These are phyloP conservation scores for Drosophila ironensis DNA, from an alignment of 1,140 invertebrate genomes.

Conservation along the genomic window DNA sequence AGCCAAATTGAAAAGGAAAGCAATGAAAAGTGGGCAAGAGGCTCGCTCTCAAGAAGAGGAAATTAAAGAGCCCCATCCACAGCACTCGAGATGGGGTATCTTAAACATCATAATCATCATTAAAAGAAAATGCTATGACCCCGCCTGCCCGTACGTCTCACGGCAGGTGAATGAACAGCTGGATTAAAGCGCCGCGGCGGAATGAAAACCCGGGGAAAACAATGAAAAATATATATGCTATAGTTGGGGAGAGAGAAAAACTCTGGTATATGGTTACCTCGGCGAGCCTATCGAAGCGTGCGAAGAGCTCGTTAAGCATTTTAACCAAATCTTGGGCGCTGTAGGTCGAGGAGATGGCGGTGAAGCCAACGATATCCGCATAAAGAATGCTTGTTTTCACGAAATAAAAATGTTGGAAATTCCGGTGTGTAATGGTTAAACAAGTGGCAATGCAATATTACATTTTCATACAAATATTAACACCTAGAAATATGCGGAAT, in stretches of 20 bases:
- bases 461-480: constrained; percentile 23
- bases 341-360: constrained; percentile 96
- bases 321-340: constrained; percentile 96
- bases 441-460: neutral
- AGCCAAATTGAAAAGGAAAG: constrained; percentile 12
- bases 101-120: constrained; percentile 49
- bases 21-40: constrained; percentile 38
- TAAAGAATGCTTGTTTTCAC: constrained; percentile 87
- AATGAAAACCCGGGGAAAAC: neutral
- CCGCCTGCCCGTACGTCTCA: neutral
- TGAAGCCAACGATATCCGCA: constrained; percentile 96
- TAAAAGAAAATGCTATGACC: constrained; percentile 16
- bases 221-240: constrained; percentile 11
- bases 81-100: constrained; percentile 40
- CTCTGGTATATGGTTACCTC: constrained; percentile 85
- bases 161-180: constrained; percentile 44
- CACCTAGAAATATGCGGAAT: constrained; percentile 17
- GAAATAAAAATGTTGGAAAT: constrained; percentile 1
- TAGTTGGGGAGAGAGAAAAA: constrained; percentile 22
- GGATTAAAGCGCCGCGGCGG: constrained; percentile 5
- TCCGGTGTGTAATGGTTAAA: constrained; percentile 27
- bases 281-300: constrained; percentile 94
- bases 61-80: constrained; percentile 34
- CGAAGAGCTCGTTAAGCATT: constrained; percentile 96
- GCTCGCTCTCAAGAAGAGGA: constrained; percentile 30